These are phyloP conservation scores for Acanthosepion lycidas DNA, from an alignment of 2,888 invertebrate genomes.

Conservation along the genomic window DNA sequence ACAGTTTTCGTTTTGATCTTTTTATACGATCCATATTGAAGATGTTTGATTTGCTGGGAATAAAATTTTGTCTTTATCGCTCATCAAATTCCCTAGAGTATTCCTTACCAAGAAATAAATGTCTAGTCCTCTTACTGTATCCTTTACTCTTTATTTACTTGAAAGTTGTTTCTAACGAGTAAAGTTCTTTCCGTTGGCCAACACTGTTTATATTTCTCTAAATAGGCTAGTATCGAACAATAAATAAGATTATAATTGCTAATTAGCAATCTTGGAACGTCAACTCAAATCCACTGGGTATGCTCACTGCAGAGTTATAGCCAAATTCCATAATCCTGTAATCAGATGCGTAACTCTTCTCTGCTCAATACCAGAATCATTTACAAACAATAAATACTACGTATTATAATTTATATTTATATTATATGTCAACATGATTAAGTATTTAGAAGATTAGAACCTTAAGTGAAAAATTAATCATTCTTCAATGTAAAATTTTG, in stretches of 20 bases:
- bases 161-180: not conserved
- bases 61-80: not conserved
- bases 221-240: not conserved
- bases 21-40: not conserved
- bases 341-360: not conserved
- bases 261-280: not conserved
- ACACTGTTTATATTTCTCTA: not conserved
- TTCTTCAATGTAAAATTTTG: no score
- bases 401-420: no score
- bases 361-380: not conserved
- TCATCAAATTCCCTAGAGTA: not conserved
- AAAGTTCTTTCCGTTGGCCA: not conserved
- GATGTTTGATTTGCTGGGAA: not conserved
- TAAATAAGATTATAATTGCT: conserved; percentile 1
- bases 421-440: no score
- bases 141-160: not conserved
- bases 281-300: not conserved
- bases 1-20: not conserved
- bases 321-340: not conserved
- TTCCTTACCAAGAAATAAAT: not conserved
- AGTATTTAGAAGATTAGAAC: no score
- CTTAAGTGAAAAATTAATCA: no score
- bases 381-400: not conserved
- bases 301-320: not conserved
- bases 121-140: not conserved